Conservation (phyloP, 2,113 vertebrate species). For the Laticauda colubrina region DNA sequence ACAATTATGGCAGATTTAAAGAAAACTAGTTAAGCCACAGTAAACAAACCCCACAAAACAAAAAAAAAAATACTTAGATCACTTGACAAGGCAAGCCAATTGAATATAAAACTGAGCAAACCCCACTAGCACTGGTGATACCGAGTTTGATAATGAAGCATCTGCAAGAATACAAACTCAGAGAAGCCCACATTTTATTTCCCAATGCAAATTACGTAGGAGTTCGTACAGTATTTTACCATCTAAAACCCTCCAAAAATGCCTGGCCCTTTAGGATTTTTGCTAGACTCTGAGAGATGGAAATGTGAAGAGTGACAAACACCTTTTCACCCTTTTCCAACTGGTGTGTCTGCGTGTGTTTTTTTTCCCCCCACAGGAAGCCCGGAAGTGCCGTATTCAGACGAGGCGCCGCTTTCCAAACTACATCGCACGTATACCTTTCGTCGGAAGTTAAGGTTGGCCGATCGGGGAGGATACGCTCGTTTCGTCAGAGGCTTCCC, state of each 20-base stretch:
- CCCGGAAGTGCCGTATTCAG: background rate
- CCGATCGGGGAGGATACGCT: background rate
- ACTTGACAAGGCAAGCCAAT: background rate
- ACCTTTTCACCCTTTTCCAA: background rate
- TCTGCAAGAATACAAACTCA: background rate
- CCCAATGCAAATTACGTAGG: background rate
- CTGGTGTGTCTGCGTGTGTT: too few relatives aligned
- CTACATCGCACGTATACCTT: background rate
- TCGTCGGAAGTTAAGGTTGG: background rate
- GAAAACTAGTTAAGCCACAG: background rate
- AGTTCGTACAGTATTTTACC: background rate
- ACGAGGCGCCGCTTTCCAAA: background rate
- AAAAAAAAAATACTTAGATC: background rate
- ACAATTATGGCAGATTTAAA: background rate
- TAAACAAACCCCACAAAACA: background rate
- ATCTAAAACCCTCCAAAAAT: background rate
- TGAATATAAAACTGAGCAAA: background rate
- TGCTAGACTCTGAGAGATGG: background rate
- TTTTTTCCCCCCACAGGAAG: too few relatives aligned
- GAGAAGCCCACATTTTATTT: background rate
- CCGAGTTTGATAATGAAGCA: background rate
- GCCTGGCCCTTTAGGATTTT: background rate
- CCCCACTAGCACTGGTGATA: background rate
- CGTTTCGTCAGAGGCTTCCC: background rate
- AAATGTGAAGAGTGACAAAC: background rate